Base-by-base conservation (phyloP, 1,140 invertebrate genomes). In the Portunus trituberculatus region DNA sequence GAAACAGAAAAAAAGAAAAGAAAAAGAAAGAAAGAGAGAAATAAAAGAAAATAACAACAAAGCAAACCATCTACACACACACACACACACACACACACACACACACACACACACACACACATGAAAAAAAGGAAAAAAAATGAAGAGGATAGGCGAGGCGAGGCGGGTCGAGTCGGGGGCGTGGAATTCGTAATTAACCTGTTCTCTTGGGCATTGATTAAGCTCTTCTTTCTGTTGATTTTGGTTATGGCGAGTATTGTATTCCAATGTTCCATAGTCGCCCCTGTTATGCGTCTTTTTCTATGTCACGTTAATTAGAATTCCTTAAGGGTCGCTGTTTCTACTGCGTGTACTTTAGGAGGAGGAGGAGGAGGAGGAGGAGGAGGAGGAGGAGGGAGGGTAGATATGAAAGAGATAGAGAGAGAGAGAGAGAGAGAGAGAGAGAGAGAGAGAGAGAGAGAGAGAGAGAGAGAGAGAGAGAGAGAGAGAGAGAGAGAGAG, bases 161-260 rank as follows among this genome's bases (percentile, higher is more conserved):
- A 92, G 89, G 0, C 0, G 31, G 28, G 48, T 10, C n/a, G 8
- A 12, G 48, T 45, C 28, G 46, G 48, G n/a, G 88, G 39, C 88
- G 25, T n/a, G 88, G 88, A 90, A 90, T 90, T 45, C 48, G 10
- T 91, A 91, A 91, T 91, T 90, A 91, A 91, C 89, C 89, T 90
- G 67, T 91, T 91, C 89, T 67, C 46, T 48, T 28, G 89, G 46
- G 25, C 12, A 59, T 67, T 46, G 89, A 91, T 91, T 91, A 31
- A 28, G 28, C 89, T 10, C 31, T 91, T 91, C 48, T 91, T 91
- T 91, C 10, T 59, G 89, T 59, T 91, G 28, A 91, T 91, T 90
- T 48, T 91, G 48, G 89, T 91, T 91, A 2, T 59, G 46, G 46
- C 89, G 4, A 25, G 20, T 91, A 91, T 91, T 59, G 88, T 90